Percentiles rank a stretch among this genome's conserved stretches.
Conservation (phyloP, 1,140 invertebrate species). For the Fopius arisanus region DNA sequence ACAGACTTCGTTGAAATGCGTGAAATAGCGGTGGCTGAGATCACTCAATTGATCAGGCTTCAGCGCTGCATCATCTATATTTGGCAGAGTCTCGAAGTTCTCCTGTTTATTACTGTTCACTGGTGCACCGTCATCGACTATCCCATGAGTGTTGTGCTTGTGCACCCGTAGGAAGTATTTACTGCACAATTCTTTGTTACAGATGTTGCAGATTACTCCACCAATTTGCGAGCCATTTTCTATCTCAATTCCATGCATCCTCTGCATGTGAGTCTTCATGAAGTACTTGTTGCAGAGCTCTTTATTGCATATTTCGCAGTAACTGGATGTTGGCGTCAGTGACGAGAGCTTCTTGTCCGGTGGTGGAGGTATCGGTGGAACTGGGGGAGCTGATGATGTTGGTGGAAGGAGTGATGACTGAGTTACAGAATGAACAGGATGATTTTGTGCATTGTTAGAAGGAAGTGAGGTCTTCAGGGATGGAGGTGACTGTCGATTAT, state of each 20-base stretch:
- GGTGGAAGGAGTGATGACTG: too few relatives aligned
- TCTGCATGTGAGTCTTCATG: slow-evolving; percentile 99
- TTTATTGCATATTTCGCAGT: slow-evolving; percentile 99
- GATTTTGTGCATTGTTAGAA: slow-evolving; percentile 28
- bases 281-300: slow-evolving; percentile 99
- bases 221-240: slow-evolving; percentile 90
- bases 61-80: slow-evolving; percentile 63
- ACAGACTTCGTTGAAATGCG: slow-evolving; percentile 81
- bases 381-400: slow-evolving; percentile 28
- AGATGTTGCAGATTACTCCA: slow-evolving; percentile 94
- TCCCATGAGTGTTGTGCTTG: slow-evolving; percentile 97
- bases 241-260: slow-evolving; percentile 98
- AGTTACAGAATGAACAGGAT: neutral
- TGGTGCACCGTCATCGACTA: slow-evolving; percentile 74
- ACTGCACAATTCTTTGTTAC: slow-evolving; percentile 96
- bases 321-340: slow-evolving; percentile 80
- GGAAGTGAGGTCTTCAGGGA: slow-evolving; percentile 30
- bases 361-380: slow-evolving; percentile 31
- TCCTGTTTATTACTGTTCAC: slow-evolving; percentile 47
- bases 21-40: slow-evolving; percentile 71
- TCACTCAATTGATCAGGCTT: slow-evolving; percentile 68
- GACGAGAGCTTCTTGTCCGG: slow-evolving; percentile 50
- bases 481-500: slow-evolving; percentile 50
- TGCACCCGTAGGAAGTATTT: slow-evolving; percentile 97
- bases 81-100: slow-evolving; percentile 42